Conservation (phyloP, 2,797 vertebrate genomes). For the Darevskia mixta region DNA sequence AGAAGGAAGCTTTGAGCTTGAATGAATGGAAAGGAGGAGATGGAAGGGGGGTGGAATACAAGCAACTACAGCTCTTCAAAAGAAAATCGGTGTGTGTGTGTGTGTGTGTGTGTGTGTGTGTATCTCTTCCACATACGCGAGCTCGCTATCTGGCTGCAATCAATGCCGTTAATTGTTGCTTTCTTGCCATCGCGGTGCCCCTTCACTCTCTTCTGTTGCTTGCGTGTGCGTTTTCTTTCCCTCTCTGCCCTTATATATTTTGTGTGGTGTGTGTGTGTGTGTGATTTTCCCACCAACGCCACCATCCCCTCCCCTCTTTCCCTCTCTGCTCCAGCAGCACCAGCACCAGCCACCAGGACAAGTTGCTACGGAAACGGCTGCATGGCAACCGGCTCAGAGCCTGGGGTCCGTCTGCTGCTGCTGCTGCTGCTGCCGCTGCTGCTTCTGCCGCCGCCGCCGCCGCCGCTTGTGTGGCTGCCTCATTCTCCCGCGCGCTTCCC, state of each 20-base stretch:
- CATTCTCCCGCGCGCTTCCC: slow-evolving; percentile 88
- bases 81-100: background rate
- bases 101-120: too few relatives aligned
- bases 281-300: background rate
- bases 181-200: background rate
- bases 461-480: slow-evolving; percentile 75
- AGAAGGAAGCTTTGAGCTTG: background rate
- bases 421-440: slow-evolving; percentile 78
- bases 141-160: background rate
- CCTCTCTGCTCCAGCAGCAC: slow-evolving; percentile 75
- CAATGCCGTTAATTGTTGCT: background rate
- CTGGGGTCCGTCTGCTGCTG: slow-evolving; percentile 90
- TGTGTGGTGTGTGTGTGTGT: background rate
- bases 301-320: background rate
- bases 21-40: background rate
- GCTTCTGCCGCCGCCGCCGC: slow-evolving; percentile 46
- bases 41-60: background rate
- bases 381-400: slow-evolving; percentile 98
- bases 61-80: background rate
- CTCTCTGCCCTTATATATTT: background rate
- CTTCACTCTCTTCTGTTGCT: background rate
- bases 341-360: slow-evolving; percentile 86
- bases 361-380: slow-evolving; percentile 99
- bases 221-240: background rate
- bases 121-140: background rate